These are phyloP conservation scores for Mythimna albipuncta DNA, from an alignment of 2,888 invertebrate genomes.

Conservation along the genomic window DNA sequence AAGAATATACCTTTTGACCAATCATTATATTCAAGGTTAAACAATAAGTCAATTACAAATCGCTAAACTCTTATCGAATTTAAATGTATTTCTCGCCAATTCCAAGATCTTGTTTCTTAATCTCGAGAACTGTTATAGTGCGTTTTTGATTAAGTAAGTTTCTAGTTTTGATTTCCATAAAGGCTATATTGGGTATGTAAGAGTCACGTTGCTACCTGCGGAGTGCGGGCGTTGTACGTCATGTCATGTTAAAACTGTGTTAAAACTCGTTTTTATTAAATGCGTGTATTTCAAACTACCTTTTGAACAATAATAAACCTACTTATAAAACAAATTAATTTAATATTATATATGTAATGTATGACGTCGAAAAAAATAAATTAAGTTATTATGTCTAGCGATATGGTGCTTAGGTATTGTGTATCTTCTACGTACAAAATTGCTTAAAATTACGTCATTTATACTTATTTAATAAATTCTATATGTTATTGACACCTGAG, in stretches of 20 bases:
- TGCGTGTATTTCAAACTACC: not conserved
- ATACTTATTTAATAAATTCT: conserved; percentile 39
- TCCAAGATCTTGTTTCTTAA: not conserved
- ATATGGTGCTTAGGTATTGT: conserved; percentile 21
- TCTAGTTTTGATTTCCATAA: not conserved
- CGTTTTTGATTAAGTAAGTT: not conserved
- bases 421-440: conserved; percentile 36
- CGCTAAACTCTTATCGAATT: too few species aligned
- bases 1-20: not conserved
- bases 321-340: conserved; percentile 3
- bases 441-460: conserved; percentile 29
- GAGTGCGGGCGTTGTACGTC: not conserved
- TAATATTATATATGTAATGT: not conserved
- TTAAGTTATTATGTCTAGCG: conserved; percentile 11
- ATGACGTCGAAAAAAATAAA: too few species aligned
- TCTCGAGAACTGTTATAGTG: not conserved
- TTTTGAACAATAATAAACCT: conserved; percentile 13
- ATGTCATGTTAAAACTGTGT: not conserved
- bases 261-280: conserved; percentile 1
- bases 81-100: not conserved
- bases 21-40: not conserved
- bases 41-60: not conserved
- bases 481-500: conserved; percentile 30
- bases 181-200: not conserved
- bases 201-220: not conserved